Percentiles rank a stretch among this genome's conserved stretches.
phyloP scores from a whole-genome alignment of 2,113 vertebrate species.

The Lagopus muta region DNA sequence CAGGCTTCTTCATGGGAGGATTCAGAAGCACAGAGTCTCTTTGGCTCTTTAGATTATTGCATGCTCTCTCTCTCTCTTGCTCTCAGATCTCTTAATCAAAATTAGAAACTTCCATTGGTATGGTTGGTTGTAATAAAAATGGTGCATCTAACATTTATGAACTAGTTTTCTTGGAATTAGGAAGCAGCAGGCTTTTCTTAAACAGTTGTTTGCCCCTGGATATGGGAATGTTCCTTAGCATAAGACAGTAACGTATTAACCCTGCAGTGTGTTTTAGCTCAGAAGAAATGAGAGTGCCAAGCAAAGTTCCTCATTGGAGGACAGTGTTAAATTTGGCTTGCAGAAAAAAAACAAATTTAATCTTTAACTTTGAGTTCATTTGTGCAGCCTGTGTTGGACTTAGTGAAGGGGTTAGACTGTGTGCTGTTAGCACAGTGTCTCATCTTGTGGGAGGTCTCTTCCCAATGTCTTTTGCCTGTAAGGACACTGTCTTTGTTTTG shows the following conservation, averaged over 20 bases:
- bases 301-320: background rate
- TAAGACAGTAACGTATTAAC: background rate
- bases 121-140: background rate
- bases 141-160: background rate
- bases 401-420: background rate
- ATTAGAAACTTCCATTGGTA: background rate
- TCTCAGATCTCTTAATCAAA: background rate
- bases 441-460: background rate
- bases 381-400: background rate
- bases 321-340: background rate
- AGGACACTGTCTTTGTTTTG: background rate
- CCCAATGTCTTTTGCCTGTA: background rate
- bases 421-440: background rate
- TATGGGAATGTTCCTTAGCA: background rate
- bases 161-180: background rate
- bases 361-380: background rate
- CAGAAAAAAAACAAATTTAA: background rate
- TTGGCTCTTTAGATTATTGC: background rate
- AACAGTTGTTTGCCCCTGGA: background rate
- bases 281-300: background rate
- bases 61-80: background rate
- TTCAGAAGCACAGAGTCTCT: background rate
- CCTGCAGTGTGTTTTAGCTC: background rate
- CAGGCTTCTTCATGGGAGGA: background rate
- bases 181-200: background rate